These are phyloP conservation scores for Linepithema humile DNA, from an alignment of 1,140 invertebrate genomes.

Conservation along the genomic window DNA sequence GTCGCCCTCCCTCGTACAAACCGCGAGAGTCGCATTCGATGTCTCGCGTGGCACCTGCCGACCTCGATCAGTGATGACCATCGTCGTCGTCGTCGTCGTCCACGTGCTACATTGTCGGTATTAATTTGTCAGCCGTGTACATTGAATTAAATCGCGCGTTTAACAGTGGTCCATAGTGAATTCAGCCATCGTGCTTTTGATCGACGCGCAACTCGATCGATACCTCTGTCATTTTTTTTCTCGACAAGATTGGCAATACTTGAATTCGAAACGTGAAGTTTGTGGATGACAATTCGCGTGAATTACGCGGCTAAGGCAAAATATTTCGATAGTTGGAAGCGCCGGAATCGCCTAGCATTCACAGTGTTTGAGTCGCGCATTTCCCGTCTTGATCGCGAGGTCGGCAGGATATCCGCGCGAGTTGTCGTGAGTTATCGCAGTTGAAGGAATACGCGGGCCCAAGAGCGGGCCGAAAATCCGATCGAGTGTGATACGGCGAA, in stretches of 20 bases:
- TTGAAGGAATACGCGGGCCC: background rate
- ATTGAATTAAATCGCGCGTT: background rate
- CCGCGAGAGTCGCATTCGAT: constrained; percentile 31
- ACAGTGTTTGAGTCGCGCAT: background rate
- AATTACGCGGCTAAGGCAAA: background rate
- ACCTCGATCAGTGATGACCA: constrained; percentile 40
- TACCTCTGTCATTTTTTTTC: no score
- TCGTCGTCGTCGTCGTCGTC: constrained; percentile 37
- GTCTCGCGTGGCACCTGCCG: constrained; percentile 50
- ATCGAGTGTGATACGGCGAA: constrained; percentile 14
- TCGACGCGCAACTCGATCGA: background rate
- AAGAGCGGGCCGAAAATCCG: background rate
- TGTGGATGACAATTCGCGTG: no score
- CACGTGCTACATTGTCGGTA: constrained; percentile 29
- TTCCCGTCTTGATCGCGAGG: background rate
- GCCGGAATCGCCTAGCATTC: background rate
- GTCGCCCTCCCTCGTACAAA: constrained; percentile 27
- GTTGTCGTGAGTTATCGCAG: background rate
- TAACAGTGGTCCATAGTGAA: background rate
- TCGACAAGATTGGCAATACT: no score
- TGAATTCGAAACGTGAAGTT: no score
- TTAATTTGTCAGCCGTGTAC: background rate
- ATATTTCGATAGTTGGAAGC: background rate
- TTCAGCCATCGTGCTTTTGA: no score
- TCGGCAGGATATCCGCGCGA: background rate